Evolutionary conservation across 1,140 invertebrate species (phyloP).

Genomic region (Littorina saxatilis): DNA sequence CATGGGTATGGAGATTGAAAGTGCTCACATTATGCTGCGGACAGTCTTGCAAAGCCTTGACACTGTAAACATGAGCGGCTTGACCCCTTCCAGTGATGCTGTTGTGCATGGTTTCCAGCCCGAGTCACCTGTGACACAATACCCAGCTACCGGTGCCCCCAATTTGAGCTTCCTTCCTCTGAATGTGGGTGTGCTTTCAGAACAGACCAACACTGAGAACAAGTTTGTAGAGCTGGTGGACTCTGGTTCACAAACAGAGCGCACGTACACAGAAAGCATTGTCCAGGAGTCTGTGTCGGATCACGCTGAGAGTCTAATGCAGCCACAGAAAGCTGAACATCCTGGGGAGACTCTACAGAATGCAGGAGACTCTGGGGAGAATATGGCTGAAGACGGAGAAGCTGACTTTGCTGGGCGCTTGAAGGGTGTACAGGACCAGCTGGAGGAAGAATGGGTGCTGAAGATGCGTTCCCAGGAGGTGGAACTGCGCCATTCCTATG

Average conservation of each 20-base stretch:
- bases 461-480: slow-evolving; percentile 45
- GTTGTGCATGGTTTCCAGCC: slow-evolving; percentile 28
- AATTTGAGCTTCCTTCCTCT: slow-evolving; percentile 21
- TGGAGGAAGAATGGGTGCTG: slow-evolving; percentile 54
- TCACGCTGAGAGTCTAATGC: neutral
- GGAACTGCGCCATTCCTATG: slow-evolving; percentile 38
- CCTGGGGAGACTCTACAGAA: neutral
- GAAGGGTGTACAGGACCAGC: slow-evolving; percentile 50
- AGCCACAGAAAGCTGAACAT: neutral
- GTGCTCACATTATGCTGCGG: too few relatives aligned
- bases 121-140: slow-evolving; percentile 16
- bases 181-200: neutral
- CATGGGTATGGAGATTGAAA: neutral
- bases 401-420: slow-evolving; percentile 38
- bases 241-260: slow-evolving; percentile 16
- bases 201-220: neutral
- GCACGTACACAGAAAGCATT: neutral
- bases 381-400: slow-evolving; percentile 18
- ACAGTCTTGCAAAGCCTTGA: too few relatives aligned
- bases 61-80: neutral
- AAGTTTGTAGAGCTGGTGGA: neutral
- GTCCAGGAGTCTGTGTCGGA: too few relatives aligned
- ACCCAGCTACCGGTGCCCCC: neutral
- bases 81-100: neutral
- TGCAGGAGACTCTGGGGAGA: neutral